These are phyloP conservation scores for Columba livia DNA, from an alignment of 2,113 vertebrate genomes.

Conservation along the genomic window DNA sequence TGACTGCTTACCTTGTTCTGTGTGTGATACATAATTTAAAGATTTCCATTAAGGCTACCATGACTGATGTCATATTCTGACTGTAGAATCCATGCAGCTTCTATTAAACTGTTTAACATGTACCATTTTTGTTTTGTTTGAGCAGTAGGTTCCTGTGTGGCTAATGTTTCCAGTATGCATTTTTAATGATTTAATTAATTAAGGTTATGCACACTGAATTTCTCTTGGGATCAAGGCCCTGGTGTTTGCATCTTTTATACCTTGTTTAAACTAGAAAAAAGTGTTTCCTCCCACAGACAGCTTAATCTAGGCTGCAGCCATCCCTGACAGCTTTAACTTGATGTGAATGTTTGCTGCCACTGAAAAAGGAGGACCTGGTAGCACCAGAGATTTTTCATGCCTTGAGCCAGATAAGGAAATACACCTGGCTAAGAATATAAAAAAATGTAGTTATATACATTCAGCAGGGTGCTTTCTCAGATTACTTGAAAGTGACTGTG, in stretches of 20 bases:
- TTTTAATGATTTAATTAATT: conserved; percentile 17
- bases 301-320: background rate
- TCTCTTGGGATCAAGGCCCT: background rate
- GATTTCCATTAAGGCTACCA: conserved; percentile 1
- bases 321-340: background rate
- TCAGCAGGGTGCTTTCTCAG: background rate
- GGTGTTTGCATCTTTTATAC: background rate
- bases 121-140: conserved; percentile 2
- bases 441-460: background rate
- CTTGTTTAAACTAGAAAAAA: background rate
- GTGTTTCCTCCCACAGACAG: background rate
- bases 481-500: background rate
- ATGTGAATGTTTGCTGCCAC: background rate
- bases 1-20: background rate
- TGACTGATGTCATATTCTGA: background rate
- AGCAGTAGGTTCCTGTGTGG: background rate
- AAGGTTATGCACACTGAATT: background rate
- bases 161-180: background rate
- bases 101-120: background rate
- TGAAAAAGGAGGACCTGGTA: background rate
- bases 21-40: conserved; percentile 30
- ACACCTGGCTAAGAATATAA: background rate
- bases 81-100: background rate
- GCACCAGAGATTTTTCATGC: background rate
- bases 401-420: background rate